Percentiles rank a stretch among this genome's conserved stretches.
phyloP scores from a whole-genome alignment of 1,140 invertebrate genomes.

The Eurosta solidaginis region DNA sequence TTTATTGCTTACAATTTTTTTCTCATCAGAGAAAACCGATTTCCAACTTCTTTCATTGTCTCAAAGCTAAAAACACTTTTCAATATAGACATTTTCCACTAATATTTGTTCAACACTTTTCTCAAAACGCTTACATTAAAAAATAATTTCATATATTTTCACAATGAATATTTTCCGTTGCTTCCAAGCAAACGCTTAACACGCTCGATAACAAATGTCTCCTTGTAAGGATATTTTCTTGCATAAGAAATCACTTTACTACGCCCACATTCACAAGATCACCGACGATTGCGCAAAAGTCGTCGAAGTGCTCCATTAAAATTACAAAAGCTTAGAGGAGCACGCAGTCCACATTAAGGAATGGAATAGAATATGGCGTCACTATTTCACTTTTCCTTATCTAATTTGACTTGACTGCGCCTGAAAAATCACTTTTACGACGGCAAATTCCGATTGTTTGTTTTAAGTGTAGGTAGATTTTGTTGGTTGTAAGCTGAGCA shows the following conservation, averaged over 20 bases:
- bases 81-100: background rate
- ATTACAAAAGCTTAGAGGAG: background rate
- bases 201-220: background rate
- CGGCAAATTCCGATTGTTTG: background rate
- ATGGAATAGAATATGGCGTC: background rate
- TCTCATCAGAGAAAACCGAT: too few relatives aligned
- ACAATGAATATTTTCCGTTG: background rate
- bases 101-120: background rate
- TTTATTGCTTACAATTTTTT: too few relatives aligned
- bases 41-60: too few relatives aligned
- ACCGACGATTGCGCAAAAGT: conserved; percentile 11
- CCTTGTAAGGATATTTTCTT: conserved; percentile 27
- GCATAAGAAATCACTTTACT: background rate
- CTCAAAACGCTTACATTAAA: background rate
- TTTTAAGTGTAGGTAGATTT: background rate
- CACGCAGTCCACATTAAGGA: background rate
- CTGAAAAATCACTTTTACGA: background rate
- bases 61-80: background rate
- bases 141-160: too few relatives aligned
- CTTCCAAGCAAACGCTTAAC: conserved; percentile 11
- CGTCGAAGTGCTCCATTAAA: background rate
- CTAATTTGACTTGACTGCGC: background rate
- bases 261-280: background rate
- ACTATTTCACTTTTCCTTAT: background rate
- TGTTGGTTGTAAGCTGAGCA: conserved; percentile 20